Base-by-base conservation (phyloP, 1,140 invertebrate genomes). In the Zaprionus taronus region DNA sequence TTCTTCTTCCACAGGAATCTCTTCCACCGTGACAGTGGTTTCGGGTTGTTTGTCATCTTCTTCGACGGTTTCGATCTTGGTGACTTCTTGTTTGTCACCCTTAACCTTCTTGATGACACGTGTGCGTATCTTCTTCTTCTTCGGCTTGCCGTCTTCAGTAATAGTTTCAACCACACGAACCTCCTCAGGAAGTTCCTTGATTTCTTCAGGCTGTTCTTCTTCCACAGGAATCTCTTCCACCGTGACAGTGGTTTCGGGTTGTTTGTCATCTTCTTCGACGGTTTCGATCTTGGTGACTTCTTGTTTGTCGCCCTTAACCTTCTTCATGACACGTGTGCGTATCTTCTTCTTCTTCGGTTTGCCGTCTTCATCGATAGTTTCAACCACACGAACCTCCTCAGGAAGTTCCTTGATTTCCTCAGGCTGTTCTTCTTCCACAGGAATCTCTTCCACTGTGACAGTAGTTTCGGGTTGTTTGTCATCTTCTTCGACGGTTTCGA, bases 401-500 rank as follows among this genome's bases (percentile, higher is more conserved):
- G 67, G 73, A 3, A 67, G 38, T 65, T 72, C 72, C 22, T 77
- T n/a, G 12, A 72, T 26, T 31, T 62, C 62, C 57, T 77, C 58
- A 20, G 57, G 15, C 20, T 47, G 31, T 44, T 79, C 15, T 60
- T 72, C 56, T 22, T 64, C 72, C 5, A 74, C 64, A 28, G 67
- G 24, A n/a, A 15, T 49, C 49, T 83, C 80, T 70, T 91, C 80
- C 2, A 81, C 24, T 20, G 69, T 81, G 6, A 91, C 81, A 47
- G 80, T 86, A n/a, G 82, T 92, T 65, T 92, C 75, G 36, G 92
- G 84, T 53, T 85, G 49, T 69, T 92, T 81, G 26, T 86, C 92
- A 57, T 93, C 84, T 79, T 94, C 91, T 81, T 93, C 91, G 12
- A 93, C 77, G 2, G 91, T 93, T 14, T 93, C 86, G 56, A 93